Evolutionary conservation across 2,888 invertebrate species (phyloP).

Genomic region (Phymatocera aterrima): DNA sequence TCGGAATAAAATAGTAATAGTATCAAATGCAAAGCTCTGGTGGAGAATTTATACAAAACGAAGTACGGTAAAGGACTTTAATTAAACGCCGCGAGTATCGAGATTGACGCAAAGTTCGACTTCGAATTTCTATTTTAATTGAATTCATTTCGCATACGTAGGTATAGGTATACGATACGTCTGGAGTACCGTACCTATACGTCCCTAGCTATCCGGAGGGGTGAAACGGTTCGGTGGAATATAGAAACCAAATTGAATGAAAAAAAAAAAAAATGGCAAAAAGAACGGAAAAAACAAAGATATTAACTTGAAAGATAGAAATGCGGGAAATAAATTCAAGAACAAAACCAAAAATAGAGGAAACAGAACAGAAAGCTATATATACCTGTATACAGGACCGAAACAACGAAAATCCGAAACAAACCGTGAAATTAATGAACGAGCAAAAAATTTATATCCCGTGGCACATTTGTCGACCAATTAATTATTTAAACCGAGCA

Average conservation of each 20-base stretch:
- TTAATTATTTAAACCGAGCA: slow-evolving; percentile 67
- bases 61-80: not conserved
- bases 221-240: not conserved
- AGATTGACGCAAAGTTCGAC: slow-evolving; percentile 24
- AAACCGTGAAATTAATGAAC: slow-evolving; percentile 68
- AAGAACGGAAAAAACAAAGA: not conserved
- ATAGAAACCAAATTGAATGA: not conserved
- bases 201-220: too few relatives aligned
- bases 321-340: slow-evolving; percentile 38
- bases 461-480: slow-evolving; percentile 59
- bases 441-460: slow-evolving; percentile 64
- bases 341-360: not conserved
- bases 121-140: slow-evolving; percentile 19
- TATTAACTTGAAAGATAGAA: not conserved
- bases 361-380: too few relatives aligned
- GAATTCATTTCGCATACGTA: slow-evolving; percentile 15
- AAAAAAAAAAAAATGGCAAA: not conserved
- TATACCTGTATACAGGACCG: too few relatives aligned
- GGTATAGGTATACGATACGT: not conserved
- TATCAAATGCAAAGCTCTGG: not conserved
- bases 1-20: not conserved
- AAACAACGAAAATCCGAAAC: slow-evolving; percentile 59
- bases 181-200: not conserved
- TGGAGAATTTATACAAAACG: not conserved
- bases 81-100: slow-evolving; percentile 13